These are phyloP conservation scores for Chiloscyllium plagiosum DNA, from an alignment of 2,113 vertebrate genomes.

Conservation along the genomic window DNA sequence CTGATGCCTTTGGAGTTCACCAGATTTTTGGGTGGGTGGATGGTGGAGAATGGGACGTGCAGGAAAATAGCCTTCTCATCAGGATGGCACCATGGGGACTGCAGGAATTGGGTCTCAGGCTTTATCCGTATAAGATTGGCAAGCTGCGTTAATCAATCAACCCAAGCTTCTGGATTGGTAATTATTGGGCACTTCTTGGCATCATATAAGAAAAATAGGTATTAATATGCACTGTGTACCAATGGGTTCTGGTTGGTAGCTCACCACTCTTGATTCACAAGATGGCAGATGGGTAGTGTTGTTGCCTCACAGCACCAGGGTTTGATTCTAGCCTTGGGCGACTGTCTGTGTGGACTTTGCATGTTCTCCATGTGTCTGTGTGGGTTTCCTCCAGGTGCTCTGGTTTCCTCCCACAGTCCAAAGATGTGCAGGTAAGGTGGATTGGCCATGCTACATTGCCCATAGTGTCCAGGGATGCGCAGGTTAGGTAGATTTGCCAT, in stretches of 20 bases:
- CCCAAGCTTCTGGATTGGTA: neutral
- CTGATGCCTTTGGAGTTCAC: neutral
- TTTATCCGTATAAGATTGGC: neutral
- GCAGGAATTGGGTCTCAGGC: neutral
- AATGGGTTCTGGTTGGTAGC: neutral
- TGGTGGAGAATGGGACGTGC: neutral
- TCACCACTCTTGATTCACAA: neutral
- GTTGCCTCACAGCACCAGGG: too few relatives aligned
- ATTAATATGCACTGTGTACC: neutral
- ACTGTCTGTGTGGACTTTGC: too few relatives aligned
- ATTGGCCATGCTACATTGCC: too few relatives aligned
- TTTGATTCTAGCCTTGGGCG: too few relatives aligned
- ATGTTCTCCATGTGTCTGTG: too few relatives aligned
- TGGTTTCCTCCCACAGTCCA: too few relatives aligned
- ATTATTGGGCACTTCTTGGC: neutral
- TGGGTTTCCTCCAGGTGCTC: too few relatives aligned
- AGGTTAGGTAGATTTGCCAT: too few relatives aligned
- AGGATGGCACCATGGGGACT: neutral
- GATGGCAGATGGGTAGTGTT: too few relatives aligned
- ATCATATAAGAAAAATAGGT: neutral
- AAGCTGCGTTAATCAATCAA: neutral
- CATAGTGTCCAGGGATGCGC: too few relatives aligned
- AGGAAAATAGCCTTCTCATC: neutral
- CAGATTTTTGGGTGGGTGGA: neutral
- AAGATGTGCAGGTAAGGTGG: too few relatives aligned